These are phyloP conservation scores for Peromyscus eremicus DNA, from an alignment of 2,797 vertebrate genomes.

Conservation along the genomic window DNA sequence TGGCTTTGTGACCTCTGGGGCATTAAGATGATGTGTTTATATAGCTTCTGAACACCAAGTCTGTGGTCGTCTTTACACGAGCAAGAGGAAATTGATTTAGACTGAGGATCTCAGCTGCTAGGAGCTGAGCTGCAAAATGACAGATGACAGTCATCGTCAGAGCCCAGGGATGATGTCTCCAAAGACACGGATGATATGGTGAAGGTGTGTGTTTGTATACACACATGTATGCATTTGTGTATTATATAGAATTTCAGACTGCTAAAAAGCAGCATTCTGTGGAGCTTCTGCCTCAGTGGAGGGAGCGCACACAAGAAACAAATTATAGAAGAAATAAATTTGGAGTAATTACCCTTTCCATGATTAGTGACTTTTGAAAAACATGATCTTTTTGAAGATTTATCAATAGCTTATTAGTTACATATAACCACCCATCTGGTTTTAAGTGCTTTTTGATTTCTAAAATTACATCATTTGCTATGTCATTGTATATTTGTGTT, in stretches of 20 bases:
- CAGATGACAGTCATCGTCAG: background rate
- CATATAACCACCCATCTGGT: background rate
- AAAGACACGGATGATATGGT: background rate
- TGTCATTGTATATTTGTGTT: background rate
- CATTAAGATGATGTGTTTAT: background rate
- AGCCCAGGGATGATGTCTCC: background rate
- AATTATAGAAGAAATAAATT: conserved; percentile 1
- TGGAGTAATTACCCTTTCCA: background rate
- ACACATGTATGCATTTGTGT: background rate
- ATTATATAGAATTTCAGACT: background rate
- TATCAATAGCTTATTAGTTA: conserved; percentile 52
- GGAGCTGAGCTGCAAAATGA: background rate
- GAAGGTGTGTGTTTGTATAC: background rate
- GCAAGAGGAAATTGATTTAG: background rate
- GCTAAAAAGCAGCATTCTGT: conserved; percentile 14
- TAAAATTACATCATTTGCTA: background rate
- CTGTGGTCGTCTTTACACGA: background rate
- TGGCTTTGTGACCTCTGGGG: background rate
- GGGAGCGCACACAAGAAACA: background rate
- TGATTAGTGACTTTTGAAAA: conserved; percentile 39
- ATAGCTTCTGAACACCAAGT: background rate
- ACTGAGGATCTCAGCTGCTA: background rate
- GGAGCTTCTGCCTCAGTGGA: background rate
- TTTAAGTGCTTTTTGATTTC: background rate
- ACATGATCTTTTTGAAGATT: conserved; percentile 58